Evolutionary conservation across 1,140 invertebrate genomes (phyloP), one percentile per base, ranked within the genome.

Genomic region (Ganaspis sp.): DNA sequence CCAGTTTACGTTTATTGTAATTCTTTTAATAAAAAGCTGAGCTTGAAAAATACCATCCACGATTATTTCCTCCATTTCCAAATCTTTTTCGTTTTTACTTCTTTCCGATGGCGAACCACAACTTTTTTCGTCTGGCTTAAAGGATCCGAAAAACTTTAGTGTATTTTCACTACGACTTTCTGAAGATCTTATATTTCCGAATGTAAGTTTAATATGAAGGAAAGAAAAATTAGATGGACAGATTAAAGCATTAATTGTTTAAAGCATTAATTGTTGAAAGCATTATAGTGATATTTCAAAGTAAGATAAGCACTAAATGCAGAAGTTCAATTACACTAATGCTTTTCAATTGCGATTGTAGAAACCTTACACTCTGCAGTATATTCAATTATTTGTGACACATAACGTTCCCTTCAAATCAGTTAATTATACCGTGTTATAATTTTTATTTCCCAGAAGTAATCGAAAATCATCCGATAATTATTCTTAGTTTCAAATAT

Each of bases 101-200:
- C 12, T 49, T n/a, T 49, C 15, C 45, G 17, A 49, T n/a, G 45
- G 12, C 17, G 45, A 49, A 49, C 45, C 45, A 49, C 15, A 49
- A 49, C 45, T n/a, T 49, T 49, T 49, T 49, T 4, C 45, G 15
- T n/a, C 17, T 49, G 45, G 45, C 45, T 49, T 49, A 49, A 49
- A 49, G 45, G 45, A 49, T 49, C 45, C 15, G 12, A 49, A 49
- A n/a, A 49, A 49, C 45, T 49, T 49, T 34, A 2, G n/a, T 12
- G 11, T 21, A 64, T 29, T 64, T 29, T n/a, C 23, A 64, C 23
- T 29, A 5, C 58, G 23, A 11, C 17, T 17, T 17, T 17, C 58
- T 64, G 58, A 12, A 64, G 11, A 64, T 64, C 58, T 64, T 64
- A 29, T 29, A 64, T 64, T 29, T 29, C 58, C 6, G n/a, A 19